Conservation (phyloP, 2,888 invertebrate species). For the Digitonthophagus gazella region DNA sequence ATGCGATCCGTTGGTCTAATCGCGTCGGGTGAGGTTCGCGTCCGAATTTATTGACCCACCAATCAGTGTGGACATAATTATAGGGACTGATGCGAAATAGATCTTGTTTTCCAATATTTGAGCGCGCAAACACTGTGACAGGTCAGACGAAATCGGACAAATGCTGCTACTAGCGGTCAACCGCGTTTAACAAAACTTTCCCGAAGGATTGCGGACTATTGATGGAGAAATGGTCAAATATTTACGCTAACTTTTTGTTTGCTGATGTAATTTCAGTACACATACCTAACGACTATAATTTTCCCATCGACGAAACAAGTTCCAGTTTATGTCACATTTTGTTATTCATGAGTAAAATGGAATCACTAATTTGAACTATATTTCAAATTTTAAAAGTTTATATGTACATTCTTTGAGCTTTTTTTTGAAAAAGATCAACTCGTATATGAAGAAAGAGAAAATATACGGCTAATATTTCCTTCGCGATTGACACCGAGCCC, state of each 20-base stretch:
- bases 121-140: background rate
- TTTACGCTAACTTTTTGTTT: no score
- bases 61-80: background rate
- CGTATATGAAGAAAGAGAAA: background rate
- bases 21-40: background rate
- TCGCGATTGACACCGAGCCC: background rate
- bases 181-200: background rate
- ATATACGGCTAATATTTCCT: background rate
- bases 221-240: background rate
- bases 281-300: no score
- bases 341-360: no score
- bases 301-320: no score
- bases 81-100: background rate
- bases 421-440: background rate
- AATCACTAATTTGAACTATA: no score
- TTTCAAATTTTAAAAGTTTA: no score
- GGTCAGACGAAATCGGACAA: background rate
- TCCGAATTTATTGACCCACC: background rate
- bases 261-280: no score
- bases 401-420: background rate
- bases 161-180: background rate
- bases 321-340: no score
- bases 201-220: background rate
- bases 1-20: background rate
- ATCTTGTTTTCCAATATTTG: background rate